These are phyloP conservation scores for Mugil cephalus DNA, from an alignment of 2,113 vertebrate genomes.

Conservation along the genomic window DNA sequence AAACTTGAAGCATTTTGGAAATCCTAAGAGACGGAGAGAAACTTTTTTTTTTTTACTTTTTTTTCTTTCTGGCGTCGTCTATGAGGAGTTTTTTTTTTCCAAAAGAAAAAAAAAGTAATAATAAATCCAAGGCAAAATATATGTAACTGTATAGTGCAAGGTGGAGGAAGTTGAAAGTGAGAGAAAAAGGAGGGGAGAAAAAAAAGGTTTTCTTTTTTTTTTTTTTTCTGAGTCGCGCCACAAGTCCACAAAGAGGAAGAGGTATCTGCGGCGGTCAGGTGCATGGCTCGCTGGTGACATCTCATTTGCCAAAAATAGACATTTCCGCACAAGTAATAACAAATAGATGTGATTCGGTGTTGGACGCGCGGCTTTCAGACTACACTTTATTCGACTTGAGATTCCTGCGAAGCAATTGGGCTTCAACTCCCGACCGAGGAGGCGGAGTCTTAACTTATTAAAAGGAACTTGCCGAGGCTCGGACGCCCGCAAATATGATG, in stretches of 20 bases:
- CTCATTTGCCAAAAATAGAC: constrained; percentile 42
- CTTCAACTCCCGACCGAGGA: constrained; percentile 82
- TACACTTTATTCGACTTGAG: constrained; percentile 75
- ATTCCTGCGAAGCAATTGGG: constrained; percentile 77
- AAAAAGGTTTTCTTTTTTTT: no score
- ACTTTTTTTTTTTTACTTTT: constrained; percentile 34
- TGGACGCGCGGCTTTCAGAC: constrained; percentile 70
- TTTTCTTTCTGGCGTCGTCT: constrained; percentile 59
- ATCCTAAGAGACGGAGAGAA: constrained; percentile 70
- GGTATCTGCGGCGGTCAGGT: constrained; percentile 44
- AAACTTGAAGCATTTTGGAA: constrained; percentile 62
- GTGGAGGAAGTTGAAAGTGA: constrained; percentile 56
- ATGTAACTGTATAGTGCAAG: constrained; percentile 21
- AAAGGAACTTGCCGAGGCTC: constrained; percentile 83
- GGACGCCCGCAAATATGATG: constrained; percentile 90
- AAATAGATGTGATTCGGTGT: constrained; percentile 81
- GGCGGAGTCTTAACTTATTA: constrained; percentile 88
- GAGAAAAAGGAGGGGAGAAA: constrained; percentile 16
- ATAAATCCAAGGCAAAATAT: constrained; percentile 52
- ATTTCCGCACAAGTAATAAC: constrained; percentile 62
- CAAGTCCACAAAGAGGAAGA: constrained; percentile 58
- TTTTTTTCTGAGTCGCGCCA: constrained; percentile 58
- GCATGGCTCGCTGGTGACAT: constrained; percentile 53
- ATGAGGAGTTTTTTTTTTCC: constrained; percentile 60
- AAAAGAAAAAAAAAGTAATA: constrained; percentile 33